phyloP scores from a whole-genome alignment of 2,888 invertebrate genomes.

The Polymixis flavicincta region DNA sequence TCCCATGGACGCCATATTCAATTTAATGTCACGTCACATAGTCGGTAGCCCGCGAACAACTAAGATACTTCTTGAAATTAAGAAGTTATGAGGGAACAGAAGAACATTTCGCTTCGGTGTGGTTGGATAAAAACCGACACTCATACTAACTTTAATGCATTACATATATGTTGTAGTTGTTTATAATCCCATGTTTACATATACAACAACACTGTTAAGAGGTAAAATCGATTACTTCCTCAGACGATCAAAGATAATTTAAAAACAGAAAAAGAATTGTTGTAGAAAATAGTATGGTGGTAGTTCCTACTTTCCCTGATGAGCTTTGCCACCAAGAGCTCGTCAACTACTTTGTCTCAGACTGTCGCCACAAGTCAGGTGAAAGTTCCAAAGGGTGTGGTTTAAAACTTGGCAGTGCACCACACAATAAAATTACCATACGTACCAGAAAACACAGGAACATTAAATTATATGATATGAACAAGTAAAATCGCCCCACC shows the following conservation, averaged over 20 bases:
- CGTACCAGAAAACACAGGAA: constrained; percentile 19
- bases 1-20: no score
- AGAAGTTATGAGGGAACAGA: no score
- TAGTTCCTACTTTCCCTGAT: not conserved
- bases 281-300: not conserved
- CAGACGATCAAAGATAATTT: not conserved
- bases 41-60: no score
- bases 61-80: no score
- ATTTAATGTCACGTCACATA: no score
- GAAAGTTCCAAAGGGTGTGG: constrained; percentile 32
- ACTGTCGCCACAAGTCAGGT: not conserved
- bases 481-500: constrained; percentile 9
- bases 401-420: constrained; percentile 40
- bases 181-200: no score
- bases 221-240: no score
- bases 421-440: constrained; percentile 29
- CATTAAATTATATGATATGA: constrained; percentile 32
- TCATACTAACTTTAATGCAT: no score
- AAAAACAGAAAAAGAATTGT: no score
- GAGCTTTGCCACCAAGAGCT: not conserved
- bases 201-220: not conserved
- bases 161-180: no score
- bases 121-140: not conserved
- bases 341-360: not conserved
- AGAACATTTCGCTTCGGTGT: no score